Conservation (phyloP, 2,888 invertebrate species). For the Eristalis pertinax region DNA sequence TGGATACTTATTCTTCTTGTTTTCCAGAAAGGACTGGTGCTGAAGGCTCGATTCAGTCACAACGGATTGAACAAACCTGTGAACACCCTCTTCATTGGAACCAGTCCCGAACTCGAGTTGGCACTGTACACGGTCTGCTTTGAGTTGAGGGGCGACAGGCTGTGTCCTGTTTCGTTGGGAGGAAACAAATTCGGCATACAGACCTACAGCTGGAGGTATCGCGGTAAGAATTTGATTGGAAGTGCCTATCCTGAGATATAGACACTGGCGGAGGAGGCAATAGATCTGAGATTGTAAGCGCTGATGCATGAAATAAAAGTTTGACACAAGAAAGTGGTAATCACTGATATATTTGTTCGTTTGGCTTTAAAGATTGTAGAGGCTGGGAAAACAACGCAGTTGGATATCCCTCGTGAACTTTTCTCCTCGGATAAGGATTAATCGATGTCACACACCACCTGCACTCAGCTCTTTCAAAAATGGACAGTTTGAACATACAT, state of each 20-base stretch:
- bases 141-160: conserved; percentile 87
- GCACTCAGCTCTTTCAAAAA: no score
- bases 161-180: conserved; percentile 88
- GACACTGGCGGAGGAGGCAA: conserved; percentile 17
- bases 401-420: no score
- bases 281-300: conserved; percentile 7
- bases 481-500: no score
- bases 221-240: conserved; percentile 90
- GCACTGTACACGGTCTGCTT: conserved; percentile 95
- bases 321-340: background rate
- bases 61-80: conserved; percentile 89
- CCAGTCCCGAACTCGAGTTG: conserved; percentile 95
- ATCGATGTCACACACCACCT: no score
- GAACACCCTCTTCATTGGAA: conserved; percentile 90
- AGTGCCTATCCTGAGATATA: conserved; percentile 92
- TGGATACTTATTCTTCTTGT: background rate
- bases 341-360: no score
- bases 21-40: conserved; percentile 87
- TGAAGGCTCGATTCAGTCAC: conserved; percentile 88
- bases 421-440: no score
- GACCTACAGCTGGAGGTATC: conserved; percentile 88
- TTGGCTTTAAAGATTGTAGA: no score
- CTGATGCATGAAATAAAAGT: conserved; percentile 8
- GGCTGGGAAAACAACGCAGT: no score
- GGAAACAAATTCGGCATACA: conserved; percentile 88